phyloP scores from a whole-genome alignment of 2,888 invertebrate genomes.

The Conomelus anceps region DNA sequence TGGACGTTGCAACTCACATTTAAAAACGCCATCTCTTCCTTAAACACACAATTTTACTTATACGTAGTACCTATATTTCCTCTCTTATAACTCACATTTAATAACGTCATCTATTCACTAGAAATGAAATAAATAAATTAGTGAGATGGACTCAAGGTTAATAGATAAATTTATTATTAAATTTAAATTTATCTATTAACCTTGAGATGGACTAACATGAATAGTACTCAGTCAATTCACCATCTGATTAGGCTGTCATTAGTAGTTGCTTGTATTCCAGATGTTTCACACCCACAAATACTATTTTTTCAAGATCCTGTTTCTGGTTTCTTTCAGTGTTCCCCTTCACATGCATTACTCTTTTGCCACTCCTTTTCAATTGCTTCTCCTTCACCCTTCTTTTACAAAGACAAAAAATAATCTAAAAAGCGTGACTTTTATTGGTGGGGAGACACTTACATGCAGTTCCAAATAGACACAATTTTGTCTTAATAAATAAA shows the following conservation, averaged over 20 bases:
- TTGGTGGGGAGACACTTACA: no score
- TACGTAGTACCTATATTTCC: not conserved
- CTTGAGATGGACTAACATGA: not conserved
- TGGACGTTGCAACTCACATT: no score
- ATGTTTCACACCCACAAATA: not conserved
- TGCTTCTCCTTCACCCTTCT: no score
- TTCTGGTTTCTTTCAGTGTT: not conserved
- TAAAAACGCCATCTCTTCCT: no score
- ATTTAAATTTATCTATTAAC: not conserved
- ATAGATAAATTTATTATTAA: no score
- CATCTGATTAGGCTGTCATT: not conserved
- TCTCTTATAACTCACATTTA: not conserved
- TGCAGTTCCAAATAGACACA: no score
- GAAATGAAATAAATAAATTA: not conserved
- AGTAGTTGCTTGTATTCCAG: not conserved
- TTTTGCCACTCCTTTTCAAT: no score
- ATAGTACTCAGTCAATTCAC: not conserved
- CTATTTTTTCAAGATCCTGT: not conserved
- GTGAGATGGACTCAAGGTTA: no score
- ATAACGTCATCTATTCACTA: not conserved
- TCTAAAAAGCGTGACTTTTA: no score
- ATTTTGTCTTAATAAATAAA: no score
- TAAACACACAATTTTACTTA: no score
- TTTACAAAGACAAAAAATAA: no score
- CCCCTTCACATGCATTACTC: not conserved